Conservation (phyloP, 2,888 invertebrate species). For the Tipula vernalis region DNA sequence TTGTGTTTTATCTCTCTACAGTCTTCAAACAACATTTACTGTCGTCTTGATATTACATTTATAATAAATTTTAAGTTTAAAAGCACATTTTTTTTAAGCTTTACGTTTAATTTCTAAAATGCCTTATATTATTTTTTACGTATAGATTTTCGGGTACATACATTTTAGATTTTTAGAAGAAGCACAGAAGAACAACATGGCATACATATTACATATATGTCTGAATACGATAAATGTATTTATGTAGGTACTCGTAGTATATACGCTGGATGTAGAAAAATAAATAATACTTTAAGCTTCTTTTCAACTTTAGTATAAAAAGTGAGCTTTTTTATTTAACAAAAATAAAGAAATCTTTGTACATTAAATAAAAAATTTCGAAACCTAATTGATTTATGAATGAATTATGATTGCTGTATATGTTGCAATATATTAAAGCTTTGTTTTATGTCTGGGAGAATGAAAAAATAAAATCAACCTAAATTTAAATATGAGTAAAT, state of each 20-base stretch:
- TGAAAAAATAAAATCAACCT: too few relatives aligned
- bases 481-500: too few relatives aligned
- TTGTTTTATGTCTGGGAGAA: background rate
- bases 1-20: background rate
- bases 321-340: background rate
- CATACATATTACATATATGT: background rate
- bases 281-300: background rate
- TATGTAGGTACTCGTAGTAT: background rate
- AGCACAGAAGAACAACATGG: background rate
- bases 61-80: background rate
- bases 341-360: background rate
- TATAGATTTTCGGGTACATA: background rate
- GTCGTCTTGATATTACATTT: background rate
- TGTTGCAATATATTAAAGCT: background rate
- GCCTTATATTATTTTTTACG: background rate
- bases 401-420: background rate
- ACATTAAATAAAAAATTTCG: background rate
- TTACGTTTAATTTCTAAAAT: background rate
- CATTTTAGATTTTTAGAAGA: background rate
- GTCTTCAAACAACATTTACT: background rate
- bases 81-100: background rate
- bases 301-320: background rate
- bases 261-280: background rate
- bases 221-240: background rate
- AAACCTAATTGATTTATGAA: background rate